A percentile compares a stretch with the other conserved stretches of the same genome.
phyloP scores from a whole-genome alignment of 2,888 invertebrate genomes.

The Smittia sp. region DNA sequence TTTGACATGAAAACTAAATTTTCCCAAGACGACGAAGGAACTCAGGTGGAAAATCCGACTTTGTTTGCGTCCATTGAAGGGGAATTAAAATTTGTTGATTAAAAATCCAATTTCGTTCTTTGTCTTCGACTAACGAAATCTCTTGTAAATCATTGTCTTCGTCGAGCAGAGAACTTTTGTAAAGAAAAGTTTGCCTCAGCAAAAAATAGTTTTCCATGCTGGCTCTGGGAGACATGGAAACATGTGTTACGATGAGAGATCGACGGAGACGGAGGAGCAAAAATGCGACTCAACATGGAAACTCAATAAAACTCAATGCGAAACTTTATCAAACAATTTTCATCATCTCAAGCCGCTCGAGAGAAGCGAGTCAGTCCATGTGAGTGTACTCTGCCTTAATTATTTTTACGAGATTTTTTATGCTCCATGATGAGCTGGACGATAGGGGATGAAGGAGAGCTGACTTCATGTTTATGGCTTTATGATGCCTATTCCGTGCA shows the following conservation, averaged over 20 bases:
- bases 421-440: background rate
- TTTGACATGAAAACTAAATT: background rate
- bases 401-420: slow-evolving; percentile 36
- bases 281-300: background rate
- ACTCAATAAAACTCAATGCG: slow-evolving; percentile 4
- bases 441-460: background rate
- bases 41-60: background rate
- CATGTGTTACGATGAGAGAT: background rate
- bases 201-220: background rate
- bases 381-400: slow-evolving; percentile 21
- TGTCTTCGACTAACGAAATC: background rate
- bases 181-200: background rate
- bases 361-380: slow-evolving; percentile 1
- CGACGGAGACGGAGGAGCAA: too few species aligned
- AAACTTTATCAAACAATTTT: slow-evolving; percentile 3
- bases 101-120: slow-evolving; percentile 8
- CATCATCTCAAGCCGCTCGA: background rate
- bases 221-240: background rate
- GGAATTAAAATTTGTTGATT: slow-evolving; percentile 1
- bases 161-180: background rate
- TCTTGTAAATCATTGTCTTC: too few species aligned
- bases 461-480: slow-evolving; percentile 34
- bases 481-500: slow-evolving; percentile 34
- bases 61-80: slow-evolving; percentile 1
- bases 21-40: background rate